Conservation (phyloP, 1,140 invertebrate genomes). For the Triops cancriformis region DNA sequence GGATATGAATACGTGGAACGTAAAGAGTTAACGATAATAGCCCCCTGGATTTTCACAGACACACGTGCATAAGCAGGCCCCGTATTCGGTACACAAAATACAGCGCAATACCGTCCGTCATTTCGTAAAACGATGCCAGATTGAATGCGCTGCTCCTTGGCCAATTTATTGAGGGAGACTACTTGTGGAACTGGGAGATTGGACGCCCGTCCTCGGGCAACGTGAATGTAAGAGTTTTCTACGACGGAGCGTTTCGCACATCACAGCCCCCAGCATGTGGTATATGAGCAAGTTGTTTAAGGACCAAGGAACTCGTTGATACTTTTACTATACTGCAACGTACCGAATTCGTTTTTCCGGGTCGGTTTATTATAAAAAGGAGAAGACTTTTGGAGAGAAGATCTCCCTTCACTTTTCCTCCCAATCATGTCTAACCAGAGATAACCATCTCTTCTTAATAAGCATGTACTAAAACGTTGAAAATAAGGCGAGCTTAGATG, state of each 20-base stretch:
- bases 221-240: neutral
- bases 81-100: too few species aligned
- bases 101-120: too few species aligned
- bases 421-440: too few species aligned
- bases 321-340: neutral
- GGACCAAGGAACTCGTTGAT: neutral
- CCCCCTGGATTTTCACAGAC: neutral
- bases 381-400: too few species aligned
- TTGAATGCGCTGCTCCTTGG: neutral
- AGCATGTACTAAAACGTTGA: too few species aligned
- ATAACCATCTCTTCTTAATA: too few species aligned
- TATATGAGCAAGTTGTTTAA: conserved; percentile 2
- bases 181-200: neutral
- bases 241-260: neutral
- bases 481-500: too few species aligned
- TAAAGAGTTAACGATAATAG: neutral
- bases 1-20: neutral
- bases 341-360: neutral
- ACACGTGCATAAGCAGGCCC: neutral
- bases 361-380: too few species aligned
- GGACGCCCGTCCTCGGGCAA: neutral
- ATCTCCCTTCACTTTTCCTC: too few species aligned
- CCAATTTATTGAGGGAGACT: neutral
- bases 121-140: too few species aligned
- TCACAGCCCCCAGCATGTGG: conserved; percentile 2